phyloP scores from a whole-genome alignment of 2,113 vertebrate genomes.

The Onychorhynchus coronatus region DNA sequence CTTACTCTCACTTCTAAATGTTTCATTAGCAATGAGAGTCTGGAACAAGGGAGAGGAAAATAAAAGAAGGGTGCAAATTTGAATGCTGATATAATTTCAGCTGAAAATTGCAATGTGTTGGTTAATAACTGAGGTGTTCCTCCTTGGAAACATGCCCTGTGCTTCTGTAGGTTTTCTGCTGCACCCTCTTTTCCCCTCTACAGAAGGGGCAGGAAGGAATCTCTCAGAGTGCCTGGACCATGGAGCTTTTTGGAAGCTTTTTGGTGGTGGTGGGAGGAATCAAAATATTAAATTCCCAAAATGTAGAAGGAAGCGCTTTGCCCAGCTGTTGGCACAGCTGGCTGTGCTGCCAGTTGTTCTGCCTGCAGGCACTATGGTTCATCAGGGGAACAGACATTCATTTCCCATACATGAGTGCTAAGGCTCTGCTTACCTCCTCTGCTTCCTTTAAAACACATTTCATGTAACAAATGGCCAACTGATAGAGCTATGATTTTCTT shows the following conservation, averaged over 20 bases:
- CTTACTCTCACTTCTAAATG: neutral
- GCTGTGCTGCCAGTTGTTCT: fast-evolving
- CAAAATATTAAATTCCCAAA: neutral
- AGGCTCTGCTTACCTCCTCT: neutral
- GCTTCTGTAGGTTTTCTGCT: neutral
- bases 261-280: neutral
- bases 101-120: neutral
- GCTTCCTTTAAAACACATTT: neutral
- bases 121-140: neutral
- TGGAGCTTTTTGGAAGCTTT: neutral
- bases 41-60: neutral
- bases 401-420: neutral
- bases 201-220: neutral
- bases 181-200: neutral
- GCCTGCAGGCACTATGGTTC: neutral
- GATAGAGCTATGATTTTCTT: neutral
- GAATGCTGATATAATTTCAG: neutral
- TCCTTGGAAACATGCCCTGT: neutral
- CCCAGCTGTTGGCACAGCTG: neutral
- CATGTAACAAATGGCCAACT: neutral
- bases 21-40: neutral
- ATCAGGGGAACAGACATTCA: neutral
- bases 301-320: neutral
- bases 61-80: neutral
- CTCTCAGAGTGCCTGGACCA: neutral